Percentiles rank a stretch among this genome's conserved stretches.
Evolutionary conservation across 2,888 invertebrate species (phyloP).

Genomic region (Pseudococcus jackbeardsleyi): DNA sequence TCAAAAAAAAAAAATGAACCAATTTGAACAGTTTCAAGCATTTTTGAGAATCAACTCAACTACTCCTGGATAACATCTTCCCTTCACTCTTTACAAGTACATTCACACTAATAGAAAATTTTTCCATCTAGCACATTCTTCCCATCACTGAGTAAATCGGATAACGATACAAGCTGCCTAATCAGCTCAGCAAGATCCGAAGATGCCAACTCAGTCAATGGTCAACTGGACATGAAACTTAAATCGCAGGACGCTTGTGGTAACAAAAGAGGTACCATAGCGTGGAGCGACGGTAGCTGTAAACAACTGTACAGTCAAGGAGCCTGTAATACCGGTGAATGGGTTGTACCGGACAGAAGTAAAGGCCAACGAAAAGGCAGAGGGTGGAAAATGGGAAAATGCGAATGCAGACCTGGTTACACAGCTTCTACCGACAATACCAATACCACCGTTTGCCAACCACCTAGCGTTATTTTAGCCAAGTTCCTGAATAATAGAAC

Average conservation of each 20-base stretch:
- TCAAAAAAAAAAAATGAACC: too few species aligned
- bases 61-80: too few species aligned
- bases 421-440: conserved; percentile 70
- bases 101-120: not conserved
- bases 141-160: conserved; percentile 45
- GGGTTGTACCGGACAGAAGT: conserved; percentile 76
- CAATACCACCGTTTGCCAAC: conserved; percentile 72
- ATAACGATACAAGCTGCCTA: conserved; percentile 62
- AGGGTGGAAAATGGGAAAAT: conserved; percentile 72
- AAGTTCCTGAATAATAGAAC: conserved; percentile 75
- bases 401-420: conserved; percentile 81
- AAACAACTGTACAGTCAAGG: conserved; percentile 83
- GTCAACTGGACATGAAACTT: conserved; percentile 65
- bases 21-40: too few species aligned
- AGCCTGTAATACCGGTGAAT: conserved; percentile 81
- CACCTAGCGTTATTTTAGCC: conserved; percentile 77
- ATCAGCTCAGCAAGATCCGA: conserved; percentile 18
- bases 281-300: conserved; percentile 78
- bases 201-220: conserved; percentile 53
- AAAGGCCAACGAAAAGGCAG: conserved; percentile 68
- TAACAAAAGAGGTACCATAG: conserved; percentile 71
- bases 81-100: too few species aligned
- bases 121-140: conserved; percentile 54
- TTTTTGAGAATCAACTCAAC: too few species aligned
- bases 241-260: conserved; percentile 66